Percentiles rank a stretch among this genome's conserved stretches.
Conservation (phyloP, 2,888 invertebrate genomes). For the Tuberolachnus salignus region DNA sequence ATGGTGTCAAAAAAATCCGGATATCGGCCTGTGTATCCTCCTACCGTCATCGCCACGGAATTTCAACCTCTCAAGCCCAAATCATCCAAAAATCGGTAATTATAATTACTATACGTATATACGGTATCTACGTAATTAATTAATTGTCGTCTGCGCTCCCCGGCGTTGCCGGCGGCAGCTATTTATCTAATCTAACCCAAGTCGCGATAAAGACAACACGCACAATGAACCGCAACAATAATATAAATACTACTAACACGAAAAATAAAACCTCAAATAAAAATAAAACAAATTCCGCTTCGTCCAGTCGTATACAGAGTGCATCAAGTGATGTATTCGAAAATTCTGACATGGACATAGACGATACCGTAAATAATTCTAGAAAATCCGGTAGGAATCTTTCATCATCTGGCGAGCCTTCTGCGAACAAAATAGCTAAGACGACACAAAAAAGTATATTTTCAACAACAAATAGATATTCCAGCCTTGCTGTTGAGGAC, state of each 20-base stretch:
- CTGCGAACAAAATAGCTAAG: neutral
- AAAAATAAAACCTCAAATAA: neutral
- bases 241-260: neutral
- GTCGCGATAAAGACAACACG: constrained; percentile 13
- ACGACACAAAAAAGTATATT: constrained; percentile 6
- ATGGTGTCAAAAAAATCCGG: constrained; percentile 20
- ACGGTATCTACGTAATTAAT: constrained; percentile 1
- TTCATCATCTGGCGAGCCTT: neutral
- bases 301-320: neutral
- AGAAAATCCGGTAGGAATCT: neutral
- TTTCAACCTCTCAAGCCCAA: constrained; percentile 7
- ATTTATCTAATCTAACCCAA: neutral
- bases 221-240: constrained; percentile 17
- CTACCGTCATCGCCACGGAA: neutral
- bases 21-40: neutral
- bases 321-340: constrained; percentile 3
- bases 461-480: constrained; percentile 16
- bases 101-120: constrained; percentile 12
- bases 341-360: constrained; percentile 9
- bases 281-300: neutral
- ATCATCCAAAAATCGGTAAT: constrained; percentile 9
- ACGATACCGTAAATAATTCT: neutral
- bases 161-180: constrained; percentile 17
- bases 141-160: constrained; percentile 16
- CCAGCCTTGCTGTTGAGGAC: neutral